Percentiles rank a stretch among this genome's conserved stretches.
phyloP scores from a whole-genome alignment of 1,140 invertebrate genomes.

The Melitaea cinxia region DNA sequence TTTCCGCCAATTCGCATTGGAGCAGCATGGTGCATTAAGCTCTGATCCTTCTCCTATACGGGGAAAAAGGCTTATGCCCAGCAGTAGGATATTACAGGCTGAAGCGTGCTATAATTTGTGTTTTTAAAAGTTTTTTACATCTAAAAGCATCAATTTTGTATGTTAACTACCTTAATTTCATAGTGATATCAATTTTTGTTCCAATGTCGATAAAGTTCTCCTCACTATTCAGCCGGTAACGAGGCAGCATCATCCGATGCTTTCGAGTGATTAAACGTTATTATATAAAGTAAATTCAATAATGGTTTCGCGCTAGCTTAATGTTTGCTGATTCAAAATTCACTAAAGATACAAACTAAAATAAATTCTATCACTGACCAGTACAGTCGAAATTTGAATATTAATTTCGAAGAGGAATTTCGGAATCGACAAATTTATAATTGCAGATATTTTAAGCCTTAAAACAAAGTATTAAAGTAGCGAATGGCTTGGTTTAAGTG shows the following conservation, averaged over 20 bases:
- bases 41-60: no score
- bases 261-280: slow-evolving; percentile 79
- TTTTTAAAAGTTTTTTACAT: no score
- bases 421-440: slow-evolving; percentile 13
- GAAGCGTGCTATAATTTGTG: no score
- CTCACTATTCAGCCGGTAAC: slow-evolving; percentile 54
- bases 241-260: slow-evolving; percentile 71
- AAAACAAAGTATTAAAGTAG: slow-evolving; percentile 1
- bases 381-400: slow-evolving; percentile 44
- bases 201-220: slow-evolving; percentile 35
- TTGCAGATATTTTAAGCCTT: slow-evolving; percentile 6
- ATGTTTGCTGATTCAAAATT: slow-evolving; percentile 67
- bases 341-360: neutral
- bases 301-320: slow-evolving; percentile 69
- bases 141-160: no score
- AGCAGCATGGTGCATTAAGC: no score
- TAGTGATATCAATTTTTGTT: slow-evolving; percentile 1
- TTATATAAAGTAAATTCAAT: slow-evolving; percentile 82
- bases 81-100: no score
- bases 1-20: no score
- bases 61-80: no score
- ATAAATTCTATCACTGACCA: slow-evolving; percentile 32
- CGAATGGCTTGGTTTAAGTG: slow-evolving; percentile 3
- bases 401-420: slow-evolving; percentile 26
- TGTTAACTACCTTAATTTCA: no score